Evolutionary conservation across 1,140 invertebrate species (phyloP), one percentile per base, ranked within the genome.

Genomic region (Hyles euphorbiae): DNA sequence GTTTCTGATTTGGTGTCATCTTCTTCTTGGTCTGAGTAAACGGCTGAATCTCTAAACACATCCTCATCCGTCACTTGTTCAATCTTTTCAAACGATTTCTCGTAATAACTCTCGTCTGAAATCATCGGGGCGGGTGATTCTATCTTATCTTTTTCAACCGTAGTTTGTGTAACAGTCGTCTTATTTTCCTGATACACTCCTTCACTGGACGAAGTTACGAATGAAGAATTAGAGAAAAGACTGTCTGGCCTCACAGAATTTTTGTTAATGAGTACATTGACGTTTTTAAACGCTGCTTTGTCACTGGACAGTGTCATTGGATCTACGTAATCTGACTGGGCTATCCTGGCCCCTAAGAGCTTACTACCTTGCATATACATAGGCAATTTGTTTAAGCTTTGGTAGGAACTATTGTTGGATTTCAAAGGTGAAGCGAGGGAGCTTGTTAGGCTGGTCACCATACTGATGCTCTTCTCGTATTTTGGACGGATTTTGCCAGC

Each of bases 291-390:
- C 43, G 80, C 65, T 10, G 79, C 74, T 70, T 76, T 87, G 46
- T 91, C 89, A 34, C 87, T 88, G 53, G 92, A 91, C 0, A 95
- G 81, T 0, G 92, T 91, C 45, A 91, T 91, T 5, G 95, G 95
- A 83, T 97, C 94, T 0, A 94, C 95, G 73, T 97, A 97, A 70
- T 97, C 96, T 0, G 95, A 94, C 72, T 96, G 93, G 5, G 96
- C 96, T 76, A 97, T 96, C 57, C 96, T 92, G 34, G 95, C 95
- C 1, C 96, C 96, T 60, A 97, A 91, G 59, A 92, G 92, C 49
- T 95, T 94, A 68, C 95, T 96, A 33, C 95, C 95, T 83, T 95
- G 94, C 72, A 94, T 93, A 75, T 96, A 95, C 56, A 91, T 83
- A 3, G 90, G 89, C 40, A 90, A 63, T 76, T 90, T 91, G 60